These are phyloP conservation scores for Automeris io DNA, from an alignment of 2,888 invertebrate genomes.

Conservation along the genomic window DNA sequence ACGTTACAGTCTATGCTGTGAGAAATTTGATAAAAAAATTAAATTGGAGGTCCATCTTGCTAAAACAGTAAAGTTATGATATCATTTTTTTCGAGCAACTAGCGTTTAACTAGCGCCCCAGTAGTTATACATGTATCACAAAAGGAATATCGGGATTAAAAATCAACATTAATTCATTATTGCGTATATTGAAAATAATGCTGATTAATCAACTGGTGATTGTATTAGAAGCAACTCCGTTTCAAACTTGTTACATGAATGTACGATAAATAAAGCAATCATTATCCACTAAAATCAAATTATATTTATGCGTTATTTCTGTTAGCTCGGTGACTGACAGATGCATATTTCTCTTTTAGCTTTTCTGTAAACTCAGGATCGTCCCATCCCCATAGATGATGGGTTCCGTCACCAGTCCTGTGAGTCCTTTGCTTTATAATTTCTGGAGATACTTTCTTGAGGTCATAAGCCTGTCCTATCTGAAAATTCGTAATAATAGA, in stretches of 20 bases:
- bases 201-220: too few relatives aligned
- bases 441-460: constrained; percentile 82
- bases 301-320: constrained; percentile 32
- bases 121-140: too few relatives aligned
- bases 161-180: too few relatives aligned
- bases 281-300: constrained; percentile 1
- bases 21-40: too few relatives aligned
- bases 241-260: neutral
- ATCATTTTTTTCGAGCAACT: too few relatives aligned
- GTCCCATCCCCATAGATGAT: constrained; percentile 84
- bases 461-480: constrained; percentile 87
- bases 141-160: too few relatives aligned
- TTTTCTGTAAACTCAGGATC: constrained; percentile 78
- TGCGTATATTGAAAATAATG: too few relatives aligned
- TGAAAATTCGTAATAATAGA: constrained; percentile 20
- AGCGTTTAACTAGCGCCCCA: too few relatives aligned
- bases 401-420: constrained; percentile 81
- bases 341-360: constrained; percentile 52
- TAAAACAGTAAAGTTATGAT: too few relatives aligned
- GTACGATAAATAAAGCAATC: neutral
- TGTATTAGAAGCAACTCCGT: too few relatives aligned
- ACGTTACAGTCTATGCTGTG: too few relatives aligned
- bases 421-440: constrained; percentile 79
- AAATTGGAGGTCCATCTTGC: too few relatives aligned
- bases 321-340: constrained; percentile 32